Evolutionary conservation across 2,888 invertebrate genomes (phyloP), one percentile per base, ranked within the genome.

Genomic region (Drosophila macrothrix): DNA sequence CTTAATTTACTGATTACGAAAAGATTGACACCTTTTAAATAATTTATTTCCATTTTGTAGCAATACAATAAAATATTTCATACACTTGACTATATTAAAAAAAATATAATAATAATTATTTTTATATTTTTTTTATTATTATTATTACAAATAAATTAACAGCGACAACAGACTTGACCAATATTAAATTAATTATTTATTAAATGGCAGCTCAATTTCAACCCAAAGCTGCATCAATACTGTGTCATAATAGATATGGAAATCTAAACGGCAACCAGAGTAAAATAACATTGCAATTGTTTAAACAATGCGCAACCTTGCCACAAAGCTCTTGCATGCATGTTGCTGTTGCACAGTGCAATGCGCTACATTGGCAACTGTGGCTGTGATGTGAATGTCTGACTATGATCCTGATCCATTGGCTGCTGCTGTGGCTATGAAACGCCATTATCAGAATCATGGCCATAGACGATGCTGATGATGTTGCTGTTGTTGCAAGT

Each of bases 371-470:
- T 70, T 76, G 53, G 22, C 9, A 22, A 52, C 46, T 37, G 9
- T 12, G 39, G 55, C 39, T 28, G 55, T 84, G 76, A 79, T 73
- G 81, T 59, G 77, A 61, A 59, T 67, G 62, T 79, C 73, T 52
- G 59, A 55, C 39, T 65, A 35, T 77, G 77, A 78, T 78, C 74
- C 79, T 80, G 79, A 76, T 78, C 76, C 79, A 79, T 79, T 75
- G 79, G 75, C 67, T 65, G 71, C 58, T 52, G 46, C 46, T 46
- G 53, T n/a, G 67, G 46, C 63, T 73, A 64, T 71, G 63, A 76
- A 56, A 73, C 76, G 77, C 82, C 85, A 84, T 80, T 82, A 83
- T 80, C 83, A 73, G 73, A 76, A 58, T 74, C 81, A 62, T 64
- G 73, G 76, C 69, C 52, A 41, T 35, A 60, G 60, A 50, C 43